A percentile compares a stretch with the other conserved stretches of the same genome.
These are phyloP conservation scores for Drosophila leontia DNA, from an alignment of 1,140 invertebrate genomes.

Conservation along the genomic window DNA sequence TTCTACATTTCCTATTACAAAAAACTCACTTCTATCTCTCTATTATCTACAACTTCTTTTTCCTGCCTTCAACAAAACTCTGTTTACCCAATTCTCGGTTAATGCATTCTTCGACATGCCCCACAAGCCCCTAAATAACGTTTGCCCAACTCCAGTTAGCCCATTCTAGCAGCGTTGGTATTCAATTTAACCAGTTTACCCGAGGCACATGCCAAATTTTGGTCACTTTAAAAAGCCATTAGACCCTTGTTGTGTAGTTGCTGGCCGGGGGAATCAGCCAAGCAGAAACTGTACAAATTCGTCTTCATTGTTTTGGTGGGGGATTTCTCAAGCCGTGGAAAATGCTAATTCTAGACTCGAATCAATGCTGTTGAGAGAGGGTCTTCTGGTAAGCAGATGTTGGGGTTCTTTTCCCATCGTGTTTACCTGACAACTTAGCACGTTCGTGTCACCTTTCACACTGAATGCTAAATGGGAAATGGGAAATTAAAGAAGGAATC, in stretches of 20 bases:
- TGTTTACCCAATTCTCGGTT: slow-evolving; percentile 13
- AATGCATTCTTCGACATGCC: slow-evolving; percentile 31
- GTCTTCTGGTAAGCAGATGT: slow-evolving; percentile 20
- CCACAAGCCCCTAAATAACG: neutral
- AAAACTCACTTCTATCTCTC: neutral
- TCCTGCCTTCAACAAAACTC: neutral
- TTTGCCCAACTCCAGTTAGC: slow-evolving; percentile 16
- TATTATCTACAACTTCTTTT: slow-evolving; percentile 1
- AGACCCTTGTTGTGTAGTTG: slow-evolving; percentile 47
- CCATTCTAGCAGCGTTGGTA: slow-evolving; percentile 22
- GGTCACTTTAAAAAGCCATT: slow-evolving; percentile 74
- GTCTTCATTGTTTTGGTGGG: slow-evolving; percentile 47
- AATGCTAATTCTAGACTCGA: slow-evolving; percentile 69
- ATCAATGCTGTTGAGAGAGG: slow-evolving; percentile 39
- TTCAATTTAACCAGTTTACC: slow-evolving; percentile 41
- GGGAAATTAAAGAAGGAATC: slow-evolving; percentile 30
- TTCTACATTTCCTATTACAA: neutral
- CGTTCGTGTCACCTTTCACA: slow-evolving; percentile 42
- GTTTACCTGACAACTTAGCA: slow-evolving; percentile 61
- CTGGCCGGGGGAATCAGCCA: slow-evolving; percentile 42
- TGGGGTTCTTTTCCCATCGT: slow-evolving; percentile 30
- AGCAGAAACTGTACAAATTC: slow-evolving; percentile 66
- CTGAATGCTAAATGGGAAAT: slow-evolving; percentile 12
- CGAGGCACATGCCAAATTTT: slow-evolving; percentile 72
- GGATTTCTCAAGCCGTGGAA: slow-evolving; percentile 25